Percentiles rank a stretch among this genome's conserved stretches.
Evolutionary conservation across 2,888 invertebrate species (phyloP).

Genomic region (Tenthredo mesomela): DNA sequence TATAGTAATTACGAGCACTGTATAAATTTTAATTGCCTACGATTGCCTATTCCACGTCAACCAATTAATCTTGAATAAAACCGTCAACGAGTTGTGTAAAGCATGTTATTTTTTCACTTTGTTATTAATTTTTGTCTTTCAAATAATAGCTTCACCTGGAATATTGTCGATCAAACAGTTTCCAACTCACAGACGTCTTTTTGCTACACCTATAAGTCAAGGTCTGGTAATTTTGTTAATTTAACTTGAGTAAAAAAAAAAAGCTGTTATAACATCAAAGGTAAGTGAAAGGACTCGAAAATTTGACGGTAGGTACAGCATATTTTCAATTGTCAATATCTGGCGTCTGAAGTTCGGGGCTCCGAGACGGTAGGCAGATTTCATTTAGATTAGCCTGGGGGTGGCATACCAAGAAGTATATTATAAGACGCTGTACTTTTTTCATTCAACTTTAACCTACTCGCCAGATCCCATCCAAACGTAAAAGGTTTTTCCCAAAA

Average conservation of each 20-base stretch:
- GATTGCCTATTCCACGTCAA: not conserved
- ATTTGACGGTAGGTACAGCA: not conserved
- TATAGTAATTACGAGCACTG: not conserved
- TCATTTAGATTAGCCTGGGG: constrained; percentile 6
- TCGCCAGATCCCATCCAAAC: not conserved
- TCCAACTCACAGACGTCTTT: not conserved
- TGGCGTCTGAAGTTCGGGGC: not conserved
- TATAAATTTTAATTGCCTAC: not conserved
- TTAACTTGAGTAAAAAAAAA: not conserved
- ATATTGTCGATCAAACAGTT: not conserved
- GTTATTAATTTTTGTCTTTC: not conserved
- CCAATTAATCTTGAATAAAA: not conserved
- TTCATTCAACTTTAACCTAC: not conserved
- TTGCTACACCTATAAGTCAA: not conserved
- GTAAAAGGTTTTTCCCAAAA: not conserved
- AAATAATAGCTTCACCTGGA: not conserved
- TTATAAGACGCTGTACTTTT: not conserved
- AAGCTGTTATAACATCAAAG: not conserved
- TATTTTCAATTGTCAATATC: not conserved
- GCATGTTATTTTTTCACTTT: not conserved
- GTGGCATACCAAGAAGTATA: not conserved
- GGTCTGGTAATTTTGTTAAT: not conserved
- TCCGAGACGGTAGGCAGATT: not conserved
- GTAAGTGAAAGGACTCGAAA: not conserved
- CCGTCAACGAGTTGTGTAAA: not conserved